Evolutionary conservation across 2,113 vertebrate species (phyloP), one percentile per base, ranked within the genome.

Genomic region (Sinosuthora webbiana): DNA sequence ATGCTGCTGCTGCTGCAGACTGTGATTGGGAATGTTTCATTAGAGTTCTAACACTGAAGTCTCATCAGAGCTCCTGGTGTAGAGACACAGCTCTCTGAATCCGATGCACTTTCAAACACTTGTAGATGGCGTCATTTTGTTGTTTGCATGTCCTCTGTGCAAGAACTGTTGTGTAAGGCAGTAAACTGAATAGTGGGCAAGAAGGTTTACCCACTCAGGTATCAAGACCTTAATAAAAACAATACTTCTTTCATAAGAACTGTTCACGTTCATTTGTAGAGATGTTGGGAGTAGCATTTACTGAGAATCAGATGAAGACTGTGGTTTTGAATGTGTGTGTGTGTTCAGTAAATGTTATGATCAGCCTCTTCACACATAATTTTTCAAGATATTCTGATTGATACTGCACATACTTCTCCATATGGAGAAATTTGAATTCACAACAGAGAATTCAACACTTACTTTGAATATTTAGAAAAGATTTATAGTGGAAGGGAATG

Each of bases 271-370:
- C 23, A 49, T 83, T 81, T 78, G 68, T 59, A 77, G 68, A 83
- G 35, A 50, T 30, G 28, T 22, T 56, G 12, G 37, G 37, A 95
- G 71, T 23, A 67, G 68, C 56, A 14, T 90, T 93, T 87, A 52
- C 73, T 78, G 85, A 93, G 87, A 93, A 92, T 82, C 60, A 92
- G 60, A 81, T 52, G 13, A 90, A 65, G 70, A 74, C 62, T 79
- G 60, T 88, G 47, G 64, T 78, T 95, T 81, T 81, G 73, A 95
- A 76, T 75, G 76, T 87, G 78, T 96, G 78, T 84, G 69, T 96
- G 85, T 93, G 63, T 95, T 96, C 89, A 91, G 95, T 97, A 97
- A 97, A 96, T 97, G 95, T 97, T 96, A 91, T 96, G 94, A 97
- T 96, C 91, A 87, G 73, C 47, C 49, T 93, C 69, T 97, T 95